Percentiles rank a stretch among this genome's conserved stretches.
Evolutionary conservation across 1,140 invertebrate species (phyloP).

Genomic region (Ctenoplectra terminalis): DNA sequence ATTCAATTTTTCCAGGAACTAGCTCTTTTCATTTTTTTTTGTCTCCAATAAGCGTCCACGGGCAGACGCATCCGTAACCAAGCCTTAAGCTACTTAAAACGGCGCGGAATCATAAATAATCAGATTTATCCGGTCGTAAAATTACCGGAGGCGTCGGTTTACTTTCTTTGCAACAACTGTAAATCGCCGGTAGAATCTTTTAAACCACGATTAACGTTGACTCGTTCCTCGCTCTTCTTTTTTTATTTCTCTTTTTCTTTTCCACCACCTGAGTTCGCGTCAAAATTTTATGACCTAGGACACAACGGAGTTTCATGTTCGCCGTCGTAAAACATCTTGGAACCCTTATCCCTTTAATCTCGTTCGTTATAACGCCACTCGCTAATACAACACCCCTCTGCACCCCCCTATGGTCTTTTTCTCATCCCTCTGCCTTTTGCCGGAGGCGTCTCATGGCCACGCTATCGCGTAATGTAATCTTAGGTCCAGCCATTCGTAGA

Average conservation of each 20-base stretch:
- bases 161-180: conserved; percentile 33
- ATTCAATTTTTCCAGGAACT: conserved; percentile 28
- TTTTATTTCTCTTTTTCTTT: not conserved
- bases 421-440: conserved; percentile 27
- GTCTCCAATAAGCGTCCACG: not conserved
- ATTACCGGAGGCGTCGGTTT: conserved; percentile 37
- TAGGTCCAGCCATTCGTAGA: conserved; percentile 64
- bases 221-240: no score
- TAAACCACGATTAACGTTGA: conserved; percentile 37
- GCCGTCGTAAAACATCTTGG: conserved; percentile 58
- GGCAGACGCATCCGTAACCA: conserved; percentile 15
- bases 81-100: conserved; percentile 32
- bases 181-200: conserved; percentile 27
- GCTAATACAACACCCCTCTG: conserved; percentile 57
- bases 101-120: conserved; percentile 36
- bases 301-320: conserved; percentile 47
- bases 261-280: conserved; percentile 19
- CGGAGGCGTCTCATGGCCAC: conserved; percentile 41
- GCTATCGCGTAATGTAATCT: conserved; percentile 66
- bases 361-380: conserved; percentile 58
- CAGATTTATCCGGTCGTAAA: conserved; percentile 45
- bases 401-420: not conserved
- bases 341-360: conserved; percentile 63
- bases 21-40: no score
- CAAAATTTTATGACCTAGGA: conserved; percentile 63